A percentile compares a stretch with the other conserved stretches of the same genome.
These are phyloP conservation scores for Lindbergichthys nudifrons DNA, from an alignment of 2,797 vertebrate species.

Conservation along the genomic window DNA sequence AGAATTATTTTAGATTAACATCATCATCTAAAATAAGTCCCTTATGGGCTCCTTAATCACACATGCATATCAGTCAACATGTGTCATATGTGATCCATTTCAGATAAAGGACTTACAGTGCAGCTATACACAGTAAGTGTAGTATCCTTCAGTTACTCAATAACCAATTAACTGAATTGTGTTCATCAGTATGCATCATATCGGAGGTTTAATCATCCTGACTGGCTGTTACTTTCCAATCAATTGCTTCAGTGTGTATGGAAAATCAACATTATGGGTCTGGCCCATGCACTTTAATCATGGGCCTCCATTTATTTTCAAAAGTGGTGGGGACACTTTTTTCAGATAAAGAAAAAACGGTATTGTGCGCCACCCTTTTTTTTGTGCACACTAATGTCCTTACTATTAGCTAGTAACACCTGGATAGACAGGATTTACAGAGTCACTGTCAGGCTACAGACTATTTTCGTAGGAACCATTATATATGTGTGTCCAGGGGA, in stretches of 20 bases:
- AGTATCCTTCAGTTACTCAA: conserved; percentile 28
- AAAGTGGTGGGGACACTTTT: no score
- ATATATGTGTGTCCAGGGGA: no score
- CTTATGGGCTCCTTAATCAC: not conserved
- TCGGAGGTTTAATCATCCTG: not conserved
- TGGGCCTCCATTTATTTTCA: no score
- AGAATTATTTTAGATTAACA: no score
- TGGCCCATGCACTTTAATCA: not conserved
- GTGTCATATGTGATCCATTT: not conserved
- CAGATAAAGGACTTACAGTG: not conserved
- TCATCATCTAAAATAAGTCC: no score
- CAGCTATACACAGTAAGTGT: not conserved
- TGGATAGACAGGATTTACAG: no score
- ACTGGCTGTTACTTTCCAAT: conserved; percentile 24
- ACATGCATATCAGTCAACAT: not conserved
- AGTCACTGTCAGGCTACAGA: no score
- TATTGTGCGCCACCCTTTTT: no score
- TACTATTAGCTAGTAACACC: no score
- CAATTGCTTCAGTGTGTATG: not conserved
- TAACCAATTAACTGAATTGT: conserved; percentile 25
- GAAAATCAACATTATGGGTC: conserved; percentile 25
- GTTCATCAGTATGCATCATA: conserved; percentile 31
- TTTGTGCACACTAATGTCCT: no score
- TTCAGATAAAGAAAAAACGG: no score
- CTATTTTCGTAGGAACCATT: no score